These are phyloP conservation scores for Lipotes vexillifer DNA, from an alignment of 2,113 vertebrate genomes.

Conservation along the genomic window DNA sequence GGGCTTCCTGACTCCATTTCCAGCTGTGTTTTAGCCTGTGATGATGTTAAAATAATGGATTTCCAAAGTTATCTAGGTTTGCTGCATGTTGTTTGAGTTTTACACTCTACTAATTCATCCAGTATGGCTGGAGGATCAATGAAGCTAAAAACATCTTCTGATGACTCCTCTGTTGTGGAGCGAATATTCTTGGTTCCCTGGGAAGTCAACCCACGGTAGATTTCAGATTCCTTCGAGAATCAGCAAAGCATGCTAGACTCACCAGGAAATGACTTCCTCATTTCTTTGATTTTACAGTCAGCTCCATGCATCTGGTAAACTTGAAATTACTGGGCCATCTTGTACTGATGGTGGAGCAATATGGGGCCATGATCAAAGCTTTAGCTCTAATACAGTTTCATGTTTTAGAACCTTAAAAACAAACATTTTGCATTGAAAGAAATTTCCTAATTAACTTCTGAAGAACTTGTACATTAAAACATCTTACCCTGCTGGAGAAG, in stretches of 20 bases:
- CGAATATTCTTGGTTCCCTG: conserved; percentile 24
- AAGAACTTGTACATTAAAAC: conserved; percentile 69
- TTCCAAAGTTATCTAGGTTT: conserved; percentile 43
- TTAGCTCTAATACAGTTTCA: conserved; percentile 47
- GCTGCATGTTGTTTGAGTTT: conserved; percentile 11
- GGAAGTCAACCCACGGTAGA: background rate
- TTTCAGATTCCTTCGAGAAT: conserved; percentile 33
- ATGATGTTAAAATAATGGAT: conserved; percentile 32
- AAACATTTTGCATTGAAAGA: conserved; percentile 62
- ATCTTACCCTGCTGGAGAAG: conserved; percentile 68
- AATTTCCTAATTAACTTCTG: conserved; percentile 72
- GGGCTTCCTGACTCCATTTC: background rate
- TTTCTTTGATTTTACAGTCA: background rate
- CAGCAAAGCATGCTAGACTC: background rate
- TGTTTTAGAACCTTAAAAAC: conserved; percentile 65
- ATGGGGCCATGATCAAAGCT: conserved; percentile 16
- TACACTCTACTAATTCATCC: background rate
- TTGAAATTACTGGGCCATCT: background rate
- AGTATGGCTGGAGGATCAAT: background rate
- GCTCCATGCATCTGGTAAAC: background rate
- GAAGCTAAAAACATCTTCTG: conserved; percentile 43
- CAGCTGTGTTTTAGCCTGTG: background rate
- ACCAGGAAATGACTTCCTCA: background rate
- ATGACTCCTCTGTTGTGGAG: background rate
- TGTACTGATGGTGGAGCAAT: conserved; percentile 32